phyloP scores from a whole-genome alignment of 2,797 vertebrate species.

The Knipowitschia caucasica region DNA sequence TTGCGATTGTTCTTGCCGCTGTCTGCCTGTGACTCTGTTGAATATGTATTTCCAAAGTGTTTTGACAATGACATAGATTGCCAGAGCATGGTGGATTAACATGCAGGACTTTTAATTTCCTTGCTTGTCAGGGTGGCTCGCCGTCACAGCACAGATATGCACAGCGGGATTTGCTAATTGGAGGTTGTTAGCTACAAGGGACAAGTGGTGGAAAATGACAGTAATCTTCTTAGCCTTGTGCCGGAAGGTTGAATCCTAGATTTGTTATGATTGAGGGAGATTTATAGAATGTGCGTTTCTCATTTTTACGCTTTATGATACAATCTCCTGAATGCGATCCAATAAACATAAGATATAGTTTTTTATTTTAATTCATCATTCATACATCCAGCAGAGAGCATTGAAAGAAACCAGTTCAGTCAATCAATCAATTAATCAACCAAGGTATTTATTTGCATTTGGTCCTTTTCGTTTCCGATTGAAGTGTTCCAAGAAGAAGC shows the following conservation, averaged over 20 bases:
- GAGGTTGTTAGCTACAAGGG: constrained; percentile 82
- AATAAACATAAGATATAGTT: constrained; percentile 52
- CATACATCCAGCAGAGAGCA: too few relatives aligned
- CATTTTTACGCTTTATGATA: constrained; percentile 66
- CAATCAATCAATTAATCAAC: too few relatives aligned
- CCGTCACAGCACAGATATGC: constrained; percentile 77
- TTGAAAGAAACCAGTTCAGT: too few relatives aligned
- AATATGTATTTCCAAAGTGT: constrained; percentile 71
- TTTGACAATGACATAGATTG: constrained; percentile 73
- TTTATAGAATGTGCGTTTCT: constrained; percentile 61
- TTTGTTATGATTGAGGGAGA: constrained; percentile 79
- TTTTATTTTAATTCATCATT: too few relatives aligned
- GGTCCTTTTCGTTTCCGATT: too few relatives aligned
- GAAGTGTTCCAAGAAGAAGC: too few relatives aligned
- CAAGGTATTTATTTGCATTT: too few relatives aligned
- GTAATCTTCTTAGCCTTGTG: constrained; percentile 81
- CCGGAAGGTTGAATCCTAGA: constrained; percentile 73
- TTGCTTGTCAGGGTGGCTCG: constrained; percentile 80
- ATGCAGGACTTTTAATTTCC: constrained; percentile 77
- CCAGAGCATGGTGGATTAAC: constrained; percentile 75
- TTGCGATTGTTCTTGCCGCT: constrained; percentile 44
- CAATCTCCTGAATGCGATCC: constrained; percentile 47
- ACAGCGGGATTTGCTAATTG: constrained; percentile 83
- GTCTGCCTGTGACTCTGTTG: constrained; percentile 45
- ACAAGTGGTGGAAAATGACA: constrained; percentile 83